A percentile compares a stretch with the other conserved stretches of the same genome.
Evolutionary conservation across 2,113 vertebrate species (phyloP).

Genomic region (Sula dactylatra): DNA sequence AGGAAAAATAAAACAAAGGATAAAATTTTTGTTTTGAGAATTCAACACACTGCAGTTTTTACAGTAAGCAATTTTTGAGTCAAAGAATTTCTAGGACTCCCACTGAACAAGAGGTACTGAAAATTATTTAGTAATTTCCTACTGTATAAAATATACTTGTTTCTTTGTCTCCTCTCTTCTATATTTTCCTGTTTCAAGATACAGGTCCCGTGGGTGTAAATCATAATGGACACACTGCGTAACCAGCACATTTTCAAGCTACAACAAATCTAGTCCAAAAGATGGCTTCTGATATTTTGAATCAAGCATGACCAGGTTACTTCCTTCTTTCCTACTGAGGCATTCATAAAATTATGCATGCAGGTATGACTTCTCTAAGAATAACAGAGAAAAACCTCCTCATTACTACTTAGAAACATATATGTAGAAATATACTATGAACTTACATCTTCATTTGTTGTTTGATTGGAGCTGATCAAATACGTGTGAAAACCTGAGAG

Average conservation of each 20-base stretch:
- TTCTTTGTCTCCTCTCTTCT: background rate
- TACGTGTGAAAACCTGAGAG: slow-evolving; percentile 98
- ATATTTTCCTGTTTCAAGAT: background rate
- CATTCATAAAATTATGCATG: background rate
- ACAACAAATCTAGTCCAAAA: background rate
- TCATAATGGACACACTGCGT: background rate
- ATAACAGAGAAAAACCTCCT: background rate
- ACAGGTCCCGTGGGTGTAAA: background rate
- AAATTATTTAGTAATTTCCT: background rate
- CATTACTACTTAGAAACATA: background rate
- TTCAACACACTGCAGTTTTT: background rate
- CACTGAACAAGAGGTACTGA: background rate
- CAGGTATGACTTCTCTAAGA: background rate
- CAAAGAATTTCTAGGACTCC: background rate
- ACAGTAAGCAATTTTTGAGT: background rate
- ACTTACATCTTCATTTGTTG: slow-evolving; percentile 98
- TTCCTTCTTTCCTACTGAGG: background rate
- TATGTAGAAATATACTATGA: background rate
- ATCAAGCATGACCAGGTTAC: background rate
- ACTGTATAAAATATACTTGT: background rate
- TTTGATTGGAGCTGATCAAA: slow-evolving; percentile 99
- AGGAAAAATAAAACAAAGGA: background rate
- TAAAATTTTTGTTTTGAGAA: background rate
- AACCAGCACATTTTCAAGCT: background rate
- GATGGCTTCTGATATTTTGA: background rate